Conservation (phyloP, 2,113 vertebrate species). For the Marmota flaviventris region DNA sequence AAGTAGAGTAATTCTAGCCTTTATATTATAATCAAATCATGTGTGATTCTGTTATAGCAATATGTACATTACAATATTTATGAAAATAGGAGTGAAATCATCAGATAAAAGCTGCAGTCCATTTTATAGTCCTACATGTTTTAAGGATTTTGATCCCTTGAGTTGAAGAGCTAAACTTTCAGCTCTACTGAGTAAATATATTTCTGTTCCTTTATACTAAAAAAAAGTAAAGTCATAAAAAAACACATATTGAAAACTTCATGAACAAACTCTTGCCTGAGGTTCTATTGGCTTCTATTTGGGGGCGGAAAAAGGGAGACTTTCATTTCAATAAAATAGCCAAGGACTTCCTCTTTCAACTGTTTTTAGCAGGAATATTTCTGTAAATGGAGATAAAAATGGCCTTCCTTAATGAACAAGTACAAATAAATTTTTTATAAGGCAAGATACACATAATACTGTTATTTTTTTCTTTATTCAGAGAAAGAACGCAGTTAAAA, state of each 20-base stretch:
- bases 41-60: not conserved
- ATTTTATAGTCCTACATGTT: not conserved
- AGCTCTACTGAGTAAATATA: slow-evolving; percentile 23
- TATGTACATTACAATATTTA: not conserved
- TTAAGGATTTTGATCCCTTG: not conserved
- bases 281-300: not conserved
- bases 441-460: not conserved
- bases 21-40: not conserved
- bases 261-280: slow-evolving; percentile 56
- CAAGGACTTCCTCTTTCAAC: not conserved
- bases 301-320: not conserved
- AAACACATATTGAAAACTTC: slow-evolving; percentile 32
- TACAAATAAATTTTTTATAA: slow-evolving; percentile 44
- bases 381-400: slow-evolving; percentile 64
- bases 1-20: not conserved
- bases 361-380: not conserved
- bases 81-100: not conserved
- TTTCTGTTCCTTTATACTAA: slow-evolving; percentile 46
- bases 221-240: not conserved
- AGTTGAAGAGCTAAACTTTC: not conserved
- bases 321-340: not conserved
- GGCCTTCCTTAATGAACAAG: slow-evolving; percentile 58
- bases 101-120: not conserved
- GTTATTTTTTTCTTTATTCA: accelerated
- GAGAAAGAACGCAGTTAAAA: slow-evolving; percentile 62